Conservation (phyloP, 2,888 invertebrate genomes). For the Nemotelus pantherinus region DNA sequence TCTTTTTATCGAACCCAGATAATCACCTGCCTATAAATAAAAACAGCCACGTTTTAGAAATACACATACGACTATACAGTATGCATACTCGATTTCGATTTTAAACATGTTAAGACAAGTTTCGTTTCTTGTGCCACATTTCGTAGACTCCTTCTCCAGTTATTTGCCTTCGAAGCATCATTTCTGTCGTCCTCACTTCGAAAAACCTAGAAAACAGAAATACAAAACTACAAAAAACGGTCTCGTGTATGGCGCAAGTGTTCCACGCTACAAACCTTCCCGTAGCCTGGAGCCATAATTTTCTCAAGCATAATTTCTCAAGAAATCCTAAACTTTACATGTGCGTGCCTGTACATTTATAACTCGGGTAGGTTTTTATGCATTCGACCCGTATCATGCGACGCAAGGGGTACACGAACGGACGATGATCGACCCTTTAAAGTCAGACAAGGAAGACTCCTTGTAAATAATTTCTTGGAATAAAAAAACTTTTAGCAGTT, state of each 20-base stretch:
- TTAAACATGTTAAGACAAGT: constrained; percentile 24
- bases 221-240: constrained; percentile 6
- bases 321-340: constrained; percentile 41
- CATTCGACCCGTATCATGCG: background rate
- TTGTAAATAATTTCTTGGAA: constrained; percentile 30
- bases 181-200: background rate
- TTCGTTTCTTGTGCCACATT: background rate
- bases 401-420: constrained; percentile 14
- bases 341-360: constrained; percentile 1
- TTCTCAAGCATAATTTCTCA: constrained; percentile 25
- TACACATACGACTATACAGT: background rate
- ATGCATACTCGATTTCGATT: constrained; percentile 24
- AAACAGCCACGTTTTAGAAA: background rate
- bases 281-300: constrained; percentile 13
- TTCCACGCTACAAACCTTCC: constrained; percentile 35
- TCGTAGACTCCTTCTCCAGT: background rate
- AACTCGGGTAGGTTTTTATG: background rate
- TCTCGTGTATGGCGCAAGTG: constrained; percentile 44
- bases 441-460: constrained; percentile 29
- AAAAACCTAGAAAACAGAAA: constrained; percentile 1
- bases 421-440: constrained; percentile 24
- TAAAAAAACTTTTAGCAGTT: constrained; percentile 40
- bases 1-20: constrained; percentile 1
- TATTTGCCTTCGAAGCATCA: background rate
- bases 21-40: background rate